Evolutionary conservation across 2,888 invertebrate species (phyloP).

Genomic region (Xanthia togata): DNA sequence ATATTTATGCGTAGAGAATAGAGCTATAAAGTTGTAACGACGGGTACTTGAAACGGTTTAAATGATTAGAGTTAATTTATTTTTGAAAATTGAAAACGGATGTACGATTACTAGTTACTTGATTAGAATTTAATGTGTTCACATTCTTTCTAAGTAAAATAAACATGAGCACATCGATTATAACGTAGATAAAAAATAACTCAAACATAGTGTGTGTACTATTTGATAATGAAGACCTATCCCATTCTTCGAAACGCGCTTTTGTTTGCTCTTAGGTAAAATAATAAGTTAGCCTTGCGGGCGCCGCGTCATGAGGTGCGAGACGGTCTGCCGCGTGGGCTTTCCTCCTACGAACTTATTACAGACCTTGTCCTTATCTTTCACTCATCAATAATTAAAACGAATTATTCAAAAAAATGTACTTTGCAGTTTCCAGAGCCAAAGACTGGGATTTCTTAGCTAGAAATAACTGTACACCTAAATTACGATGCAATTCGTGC

Average conservation of each 20-base stretch:
- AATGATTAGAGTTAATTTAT: slow-evolving; percentile 6
- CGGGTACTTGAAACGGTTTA: slow-evolving; percentile 24
- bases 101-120: slow-evolving; percentile 15
- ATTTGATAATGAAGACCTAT: slow-evolving; percentile 47
- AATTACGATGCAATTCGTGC: neutral
- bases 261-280: slow-evolving; percentile 65
- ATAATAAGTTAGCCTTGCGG: slow-evolving; percentile 74
- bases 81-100: slow-evolving; percentile 1
- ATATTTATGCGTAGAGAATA: slow-evolving; percentile 41
- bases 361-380: slow-evolving; percentile 67
- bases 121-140: slow-evolving; percentile 23
- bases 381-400: slow-evolving; percentile 53
- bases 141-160: slow-evolving; percentile 29
- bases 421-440: slow-evolving; percentile 5
- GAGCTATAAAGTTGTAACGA: slow-evolving; percentile 10
- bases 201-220: slow-evolving; percentile 34
- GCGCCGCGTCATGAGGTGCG: slow-evolving; percentile 62
- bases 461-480: slow-evolving; percentile 2
- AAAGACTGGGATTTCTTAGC: neutral
- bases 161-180: slow-evolving; percentile 23
- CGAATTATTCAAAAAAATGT: slow-evolving; percentile 28
- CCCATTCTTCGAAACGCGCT: slow-evolving; percentile 50
- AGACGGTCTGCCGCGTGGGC: slow-evolving; percentile 69
- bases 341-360: slow-evolving; percentile 68
- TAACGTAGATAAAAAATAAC: slow-evolving; percentile 22